These are phyloP conservation scores for Gobionotothen gibberifrons DNA, from an alignment of 2,797 vertebrate species.

Conservation along the genomic window DNA sequence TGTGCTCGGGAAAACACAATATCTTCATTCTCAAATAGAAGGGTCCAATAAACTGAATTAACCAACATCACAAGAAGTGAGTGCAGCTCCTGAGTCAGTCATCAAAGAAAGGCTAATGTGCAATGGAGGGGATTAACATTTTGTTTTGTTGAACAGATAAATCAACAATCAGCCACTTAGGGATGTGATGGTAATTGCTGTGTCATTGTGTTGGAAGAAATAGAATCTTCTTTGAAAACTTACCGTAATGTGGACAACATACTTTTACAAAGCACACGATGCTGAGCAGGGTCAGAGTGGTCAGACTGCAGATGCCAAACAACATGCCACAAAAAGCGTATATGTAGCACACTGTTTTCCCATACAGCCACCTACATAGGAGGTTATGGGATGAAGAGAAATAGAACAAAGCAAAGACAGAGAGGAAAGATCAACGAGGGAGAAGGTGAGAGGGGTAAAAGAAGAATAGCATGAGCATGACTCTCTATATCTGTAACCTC, in stretches of 20 bases:
- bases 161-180: slow-evolving; percentile 57
- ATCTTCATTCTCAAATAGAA: slow-evolving; percentile 26
- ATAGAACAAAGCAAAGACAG: slow-evolving; percentile 13
- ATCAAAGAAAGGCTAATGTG: slow-evolving; percentile 68
- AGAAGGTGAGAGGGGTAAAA: slow-evolving; percentile 25
- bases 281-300: slow-evolving; percentile 85
- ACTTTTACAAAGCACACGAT: slow-evolving; percentile 89
- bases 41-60: slow-evolving; percentile 37
- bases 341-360: slow-evolving; percentile 75
- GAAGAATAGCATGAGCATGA: slow-evolving; percentile 19
- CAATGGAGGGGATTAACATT: slow-evolving; percentile 51
- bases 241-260: slow-evolving; percentile 86
- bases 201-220: slow-evolving; percentile 44
- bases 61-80: slow-evolving; percentile 64
- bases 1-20: slow-evolving; percentile 7
- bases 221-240: slow-evolving; percentile 58
- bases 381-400: slow-evolving; percentile 52
- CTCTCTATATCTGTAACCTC: slow-evolving; percentile 24
- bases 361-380: slow-evolving; percentile 80
- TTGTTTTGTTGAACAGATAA: slow-evolving; percentile 37
- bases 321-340: slow-evolving; percentile 88
- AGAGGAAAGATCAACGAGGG: slow-evolving; percentile 42
- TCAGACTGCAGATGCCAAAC: slow-evolving; percentile 87
- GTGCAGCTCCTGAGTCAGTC: slow-evolving; percentile 36
- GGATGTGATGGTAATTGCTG: slow-evolving; percentile 32